Base-by-base conservation (phyloP, 1,140 invertebrate species). In the Cydia fagiglandana region DNA sequence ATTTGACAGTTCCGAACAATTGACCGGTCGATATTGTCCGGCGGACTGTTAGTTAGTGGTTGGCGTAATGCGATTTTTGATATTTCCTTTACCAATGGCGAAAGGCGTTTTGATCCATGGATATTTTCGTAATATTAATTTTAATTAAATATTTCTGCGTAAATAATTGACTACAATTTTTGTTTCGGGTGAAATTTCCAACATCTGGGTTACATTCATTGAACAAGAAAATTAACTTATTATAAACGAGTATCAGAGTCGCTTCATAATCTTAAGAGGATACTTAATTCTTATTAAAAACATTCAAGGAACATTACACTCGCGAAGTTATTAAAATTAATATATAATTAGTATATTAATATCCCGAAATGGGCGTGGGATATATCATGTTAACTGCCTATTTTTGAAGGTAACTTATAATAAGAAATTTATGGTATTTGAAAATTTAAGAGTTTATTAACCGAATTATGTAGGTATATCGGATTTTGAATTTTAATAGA, bases 201-300 rank as follows among this genome's bases (percentile, higher is more conserved):
- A 34, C 34, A 30, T 30, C 5, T 34, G 34, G 34, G 34, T 34
- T 30, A 30, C 5, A 56, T 56, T 17, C 53, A 56, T n/a, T 17
- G 53, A 7, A 17, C 53, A 56, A 56, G 53, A 56, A 56, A 56
- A 56, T 56, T 56, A 56, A 56, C 53, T 56, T 17, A 56, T 56
- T 47, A 47, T 7, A 56, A 17, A 56, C 7, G 5, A 17, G 5
- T 56, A 56, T 56, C 3, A 56, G 7, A 56, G n/a, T 7, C 4
- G n/a, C 15, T 56, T 56, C n/a, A 56, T 17, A n/a, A 53, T 53
- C n/a, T 17, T 56, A 17, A 56, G 53, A 56, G 15, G n/a, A 20
- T n/a, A 56, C n/a, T 56, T 17, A 56, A 56, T 56, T 56, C 53
- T 56, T 17, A 56, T 56, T 56, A 56, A 6, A 56, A 56, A 17